Conservation (phyloP, 2,797 vertebrate species). For the Fratercula arctica region DNA sequence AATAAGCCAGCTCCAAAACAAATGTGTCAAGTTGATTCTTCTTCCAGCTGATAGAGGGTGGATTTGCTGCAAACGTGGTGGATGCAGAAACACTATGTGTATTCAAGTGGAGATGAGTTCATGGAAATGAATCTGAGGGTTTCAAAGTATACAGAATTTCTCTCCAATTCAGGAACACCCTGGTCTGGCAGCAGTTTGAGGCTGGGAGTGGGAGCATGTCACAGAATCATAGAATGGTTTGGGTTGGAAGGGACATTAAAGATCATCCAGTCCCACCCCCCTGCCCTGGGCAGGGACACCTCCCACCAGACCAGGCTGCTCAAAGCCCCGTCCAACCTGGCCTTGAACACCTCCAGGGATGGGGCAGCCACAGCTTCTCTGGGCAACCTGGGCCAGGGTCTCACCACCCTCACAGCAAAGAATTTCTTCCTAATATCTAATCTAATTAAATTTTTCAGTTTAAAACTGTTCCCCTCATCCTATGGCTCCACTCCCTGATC, state of each 20-base stretch:
- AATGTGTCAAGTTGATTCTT: background rate
- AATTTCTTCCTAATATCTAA: background rate
- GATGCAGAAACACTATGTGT: background rate
- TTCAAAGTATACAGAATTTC: background rate
- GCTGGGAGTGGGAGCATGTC: background rate
- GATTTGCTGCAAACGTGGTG: background rate
- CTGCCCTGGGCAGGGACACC: background rate
- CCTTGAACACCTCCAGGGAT: background rate
- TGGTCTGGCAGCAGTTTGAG: background rate
- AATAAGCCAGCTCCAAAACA: background rate
- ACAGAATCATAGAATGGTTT: background rate
- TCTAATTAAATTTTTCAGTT: background rate
- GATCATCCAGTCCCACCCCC: background rate
- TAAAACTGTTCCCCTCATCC: background rate
- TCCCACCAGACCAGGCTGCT: background rate
- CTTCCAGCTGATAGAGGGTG: background rate
- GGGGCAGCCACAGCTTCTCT: background rate
- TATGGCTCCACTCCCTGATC: background rate
- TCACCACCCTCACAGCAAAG: background rate
- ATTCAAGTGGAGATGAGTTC: background rate
- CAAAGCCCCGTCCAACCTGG: background rate
- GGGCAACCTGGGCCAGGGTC: background rate
- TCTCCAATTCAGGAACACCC: background rate
- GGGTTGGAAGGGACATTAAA: background rate
- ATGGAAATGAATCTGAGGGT: background rate